Percentiles rank a stretch among this genome's conserved stretches.
These are phyloP conservation scores for Lepidothrix coronata DNA, from an alignment of 2,113 vertebrate species.

Conservation along the genomic window DNA sequence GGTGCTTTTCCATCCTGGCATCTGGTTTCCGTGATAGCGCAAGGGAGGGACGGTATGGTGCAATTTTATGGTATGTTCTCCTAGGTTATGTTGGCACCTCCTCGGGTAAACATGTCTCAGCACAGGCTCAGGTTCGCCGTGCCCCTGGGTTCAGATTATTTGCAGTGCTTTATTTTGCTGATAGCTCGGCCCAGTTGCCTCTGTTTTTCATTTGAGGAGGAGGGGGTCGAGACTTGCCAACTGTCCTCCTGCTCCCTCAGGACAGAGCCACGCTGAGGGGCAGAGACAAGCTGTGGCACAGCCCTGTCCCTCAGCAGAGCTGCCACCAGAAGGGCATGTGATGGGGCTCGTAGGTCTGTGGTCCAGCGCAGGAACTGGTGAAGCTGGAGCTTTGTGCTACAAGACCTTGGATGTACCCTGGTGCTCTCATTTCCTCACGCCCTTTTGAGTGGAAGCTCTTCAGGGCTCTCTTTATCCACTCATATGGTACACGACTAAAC, in stretches of 20 bases:
- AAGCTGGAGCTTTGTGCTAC: background rate
- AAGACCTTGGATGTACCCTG: background rate
- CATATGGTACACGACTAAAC: background rate
- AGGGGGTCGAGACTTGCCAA: background rate
- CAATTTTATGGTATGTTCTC: conserved; percentile 17
- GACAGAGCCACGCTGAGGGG: background rate
- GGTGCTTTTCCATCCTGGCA: conserved; percentile 33
- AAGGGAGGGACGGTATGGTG: background rate
- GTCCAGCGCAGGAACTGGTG: background rate
- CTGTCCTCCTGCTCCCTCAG: background rate
- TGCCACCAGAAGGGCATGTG: background rate
- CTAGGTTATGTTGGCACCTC: conserved; percentile 12
- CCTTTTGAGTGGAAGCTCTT: background rate
- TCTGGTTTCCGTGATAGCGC: background rate
- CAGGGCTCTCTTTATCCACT: background rate
- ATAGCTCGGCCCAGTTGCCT: background rate
- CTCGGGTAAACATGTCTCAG: background rate
- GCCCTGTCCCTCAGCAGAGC: background rate
- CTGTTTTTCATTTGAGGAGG: background rate
- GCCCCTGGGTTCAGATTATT: background rate
- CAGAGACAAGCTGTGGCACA: background rate
- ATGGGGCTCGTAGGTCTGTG: background rate
- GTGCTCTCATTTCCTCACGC: background rate
- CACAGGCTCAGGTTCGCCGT: background rate
- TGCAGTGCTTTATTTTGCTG: background rate